Conservation (phyloP, 2,888 invertebrate species). For the Thera britannica region DNA sequence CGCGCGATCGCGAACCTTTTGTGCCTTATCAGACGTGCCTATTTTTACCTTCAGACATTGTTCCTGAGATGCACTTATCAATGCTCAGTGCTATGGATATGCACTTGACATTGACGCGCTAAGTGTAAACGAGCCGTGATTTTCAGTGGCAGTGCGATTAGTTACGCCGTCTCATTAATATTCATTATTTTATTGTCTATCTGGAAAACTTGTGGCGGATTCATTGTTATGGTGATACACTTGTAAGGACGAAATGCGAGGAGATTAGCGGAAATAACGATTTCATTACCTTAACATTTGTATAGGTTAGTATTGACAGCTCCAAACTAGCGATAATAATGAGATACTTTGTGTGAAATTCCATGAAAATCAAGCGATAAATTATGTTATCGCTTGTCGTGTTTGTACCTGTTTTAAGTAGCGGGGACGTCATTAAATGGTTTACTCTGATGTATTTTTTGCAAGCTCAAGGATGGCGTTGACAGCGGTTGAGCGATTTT, state of each 20-base stretch:
- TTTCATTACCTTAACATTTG: conserved; percentile 65
- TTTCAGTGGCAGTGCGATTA: conserved; percentile 65
- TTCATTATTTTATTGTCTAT: conserved; percentile 65
- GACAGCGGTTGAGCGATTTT: conserved; percentile 46
- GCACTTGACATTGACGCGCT: conserved; percentile 68
- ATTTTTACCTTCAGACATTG: conserved; percentile 52
- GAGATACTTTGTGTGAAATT: background rate
- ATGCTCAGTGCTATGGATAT: conserved; percentile 58
- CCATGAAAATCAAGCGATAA: background rate
- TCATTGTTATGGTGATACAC: conserved; percentile 78
- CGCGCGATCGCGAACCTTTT: conserved; percentile 59
- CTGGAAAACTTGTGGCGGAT: conserved; percentile 68
- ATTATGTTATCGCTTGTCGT: background rate
- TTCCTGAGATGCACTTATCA: conserved; percentile 64
- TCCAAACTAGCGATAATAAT: background rate
- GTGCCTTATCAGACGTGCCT: conserved; percentile 69
- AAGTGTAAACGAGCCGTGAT: conserved; percentile 54
- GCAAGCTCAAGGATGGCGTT: conserved; percentile 39
- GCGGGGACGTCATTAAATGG: conserved; percentile 18
- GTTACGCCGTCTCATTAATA: conserved; percentile 65
- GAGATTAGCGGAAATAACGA: conserved; percentile 70
- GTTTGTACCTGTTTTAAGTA: conserved; percentile 15
- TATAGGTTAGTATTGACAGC: conserved; percentile 51
- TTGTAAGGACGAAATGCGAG: conserved; percentile 62
- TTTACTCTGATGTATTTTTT: conserved; percentile 36